Base-by-base conservation (phyloP, 1,140 invertebrate genomes). In the Drosophila ambigua region DNA sequence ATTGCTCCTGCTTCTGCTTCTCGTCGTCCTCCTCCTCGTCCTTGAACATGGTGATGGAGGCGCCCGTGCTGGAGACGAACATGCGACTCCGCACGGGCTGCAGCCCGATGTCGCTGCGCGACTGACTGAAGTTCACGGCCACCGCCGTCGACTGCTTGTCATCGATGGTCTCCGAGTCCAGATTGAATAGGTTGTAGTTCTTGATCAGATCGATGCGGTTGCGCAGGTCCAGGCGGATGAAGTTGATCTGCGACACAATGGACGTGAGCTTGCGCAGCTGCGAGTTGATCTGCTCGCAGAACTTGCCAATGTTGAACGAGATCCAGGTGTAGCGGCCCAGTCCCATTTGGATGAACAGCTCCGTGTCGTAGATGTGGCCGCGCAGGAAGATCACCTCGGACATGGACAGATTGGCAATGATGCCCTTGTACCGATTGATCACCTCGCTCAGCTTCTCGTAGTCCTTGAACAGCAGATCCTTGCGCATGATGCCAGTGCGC, bases 321-420 rank as follows among this genome's bases (percentile, higher is more conserved):
- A 95, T 95, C 97, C 97, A 98, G 57, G 95, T 96, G 28, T 97
- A 95, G 28, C 97, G 93, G 5, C 95, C 95, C 0, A 96, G 90
- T 6, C 97, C 97, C 24, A 96, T 96, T 61, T 96, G 94, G 54
- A 98, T 95, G 45, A 95, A 93, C 23, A 95, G 94, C 79, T 97
- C 96, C 46, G 97, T 94, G 43, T 96, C 94, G 79, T 94, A 92
- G 4, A 98, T 93, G 67, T 95, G 94, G 0, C 93, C 93, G 59
- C 95, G 95, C 72, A 96, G 88, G 20, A 97, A 93, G 67, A 94
- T 92, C 5, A 95, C 94, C 85, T 96, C 95, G 0, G 94, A 94
- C 5, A 92, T 82, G 11, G 94, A 94, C 8, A 96, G 90, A 45
- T 93, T 93, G 1, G 93, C 84, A 0, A 94, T 90, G 28, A 95